phyloP scores from a whole-genome alignment of 2,113 vertebrate species.

The Pogona vitticeps region DNA sequence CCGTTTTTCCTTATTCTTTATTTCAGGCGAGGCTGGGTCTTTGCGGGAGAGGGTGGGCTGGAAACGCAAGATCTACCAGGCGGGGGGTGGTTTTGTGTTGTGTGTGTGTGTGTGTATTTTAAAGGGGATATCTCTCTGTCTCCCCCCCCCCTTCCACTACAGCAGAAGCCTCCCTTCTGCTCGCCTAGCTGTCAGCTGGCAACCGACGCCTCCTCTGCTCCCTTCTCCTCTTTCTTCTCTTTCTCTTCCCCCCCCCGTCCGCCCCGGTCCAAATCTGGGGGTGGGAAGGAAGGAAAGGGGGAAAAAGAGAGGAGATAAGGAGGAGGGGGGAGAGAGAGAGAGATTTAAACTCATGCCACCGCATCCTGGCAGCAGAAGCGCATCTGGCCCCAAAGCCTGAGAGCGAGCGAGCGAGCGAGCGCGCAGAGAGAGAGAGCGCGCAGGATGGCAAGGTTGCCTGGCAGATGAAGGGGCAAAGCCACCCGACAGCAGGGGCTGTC shows the following conservation, averaged over 20 bases:
- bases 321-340: background rate
- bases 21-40: no score
- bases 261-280: background rate
- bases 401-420: background rate
- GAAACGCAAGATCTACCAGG: no score
- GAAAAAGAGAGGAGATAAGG: no score
- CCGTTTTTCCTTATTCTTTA: no score
- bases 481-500: background rate
- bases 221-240: background rate
- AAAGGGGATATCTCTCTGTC: no score
- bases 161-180: no score
- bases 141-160: no score
- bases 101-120: no score
- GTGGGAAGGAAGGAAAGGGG: background rate
- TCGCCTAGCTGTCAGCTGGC: no score
- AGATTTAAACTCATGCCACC: background rate
- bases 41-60: no score
- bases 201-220: background rate
- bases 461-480: background rate
- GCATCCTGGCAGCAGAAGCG: slow-evolving; percentile 9
- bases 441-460: background rate
- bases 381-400: background rate
- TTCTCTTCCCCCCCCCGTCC: no score
- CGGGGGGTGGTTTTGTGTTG: no score
- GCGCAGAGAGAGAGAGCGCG: background rate